A percentile compares a stretch with the other conserved stretches of the same genome.
Conservation (phyloP, 2,888 invertebrate genomes). For the Cephus nigrinus region DNA sequence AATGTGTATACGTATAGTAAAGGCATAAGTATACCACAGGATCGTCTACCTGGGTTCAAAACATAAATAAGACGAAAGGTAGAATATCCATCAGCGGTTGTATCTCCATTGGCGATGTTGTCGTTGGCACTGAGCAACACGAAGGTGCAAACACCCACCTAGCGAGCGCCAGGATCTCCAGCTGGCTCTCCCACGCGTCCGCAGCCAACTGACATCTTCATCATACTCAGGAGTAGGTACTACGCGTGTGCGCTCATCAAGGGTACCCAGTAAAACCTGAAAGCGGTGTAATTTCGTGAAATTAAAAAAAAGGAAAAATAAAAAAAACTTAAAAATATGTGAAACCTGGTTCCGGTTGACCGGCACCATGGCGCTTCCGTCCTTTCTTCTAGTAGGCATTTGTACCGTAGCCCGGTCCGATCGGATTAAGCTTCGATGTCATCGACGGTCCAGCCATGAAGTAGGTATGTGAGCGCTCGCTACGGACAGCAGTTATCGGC, state of each 20-base stretch:
- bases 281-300: neutral
- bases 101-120: neutral
- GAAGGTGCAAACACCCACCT: conserved; percentile 53
- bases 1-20: neutral
- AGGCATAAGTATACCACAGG: neutral
- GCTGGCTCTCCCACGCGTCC: conserved; percentile 59
- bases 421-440: conserved; percentile 42
- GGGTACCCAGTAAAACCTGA: neutral
- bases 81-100: neutral
- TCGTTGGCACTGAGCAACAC: conserved; percentile 21
- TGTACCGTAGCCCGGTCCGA: neutral
- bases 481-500: conserved; percentile 50
- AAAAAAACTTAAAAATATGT: neutral
- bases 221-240: conserved; percentile 42
- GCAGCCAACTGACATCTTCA: conserved; percentile 56
- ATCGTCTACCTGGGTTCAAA: neutral
- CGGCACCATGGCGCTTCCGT: neutral
- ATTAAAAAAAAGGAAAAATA: neutral
- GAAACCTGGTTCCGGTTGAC: neutral
- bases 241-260: neutral
- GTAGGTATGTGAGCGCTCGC: conserved; percentile 37
- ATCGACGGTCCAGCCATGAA: conserved; percentile 36
- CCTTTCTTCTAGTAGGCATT: neutral
- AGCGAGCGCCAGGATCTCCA: conserved; percentile 43
- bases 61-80: neutral